These are phyloP conservation scores for Macrocentrus cingulum DNA, from an alignment of 1,140 invertebrate species.

Conservation along the genomic window DNA sequence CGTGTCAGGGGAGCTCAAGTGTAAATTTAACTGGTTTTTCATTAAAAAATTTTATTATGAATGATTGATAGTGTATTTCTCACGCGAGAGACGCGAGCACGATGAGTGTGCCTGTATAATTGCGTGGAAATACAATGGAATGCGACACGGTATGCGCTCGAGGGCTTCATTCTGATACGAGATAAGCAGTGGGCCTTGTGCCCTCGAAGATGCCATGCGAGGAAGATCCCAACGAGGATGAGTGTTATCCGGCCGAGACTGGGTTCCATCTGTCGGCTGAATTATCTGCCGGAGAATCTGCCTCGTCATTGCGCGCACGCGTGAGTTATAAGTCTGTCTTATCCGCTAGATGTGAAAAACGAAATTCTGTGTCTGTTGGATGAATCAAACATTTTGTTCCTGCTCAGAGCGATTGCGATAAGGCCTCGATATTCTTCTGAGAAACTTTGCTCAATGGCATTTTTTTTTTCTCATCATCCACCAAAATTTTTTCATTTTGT, in stretches of 20 bases:
- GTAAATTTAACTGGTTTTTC: no score
- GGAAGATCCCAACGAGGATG: conserved; percentile 37
- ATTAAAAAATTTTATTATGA: no score
- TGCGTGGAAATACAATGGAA: conserved; percentile 49
- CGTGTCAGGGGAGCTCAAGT: no score
- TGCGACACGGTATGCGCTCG: conserved; percentile 41
- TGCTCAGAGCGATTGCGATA: not conserved
- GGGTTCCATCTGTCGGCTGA: conserved; percentile 37
- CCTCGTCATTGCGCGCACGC: conserved; percentile 37
- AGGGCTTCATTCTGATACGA: conserved; percentile 29
- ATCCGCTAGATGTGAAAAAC: not conserved
- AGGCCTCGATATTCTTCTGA: no score
- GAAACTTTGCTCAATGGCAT: no score
- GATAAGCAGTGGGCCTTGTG: conserved; percentile 22
- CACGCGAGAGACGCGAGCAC: conserved; percentile 1
- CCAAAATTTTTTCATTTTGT: no score
- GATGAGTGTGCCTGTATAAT: conserved; percentile 37
- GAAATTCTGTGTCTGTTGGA: conserved; percentile 1
- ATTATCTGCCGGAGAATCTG: conserved; percentile 36
- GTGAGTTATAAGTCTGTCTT: conserved; percentile 24
- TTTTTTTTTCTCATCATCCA: no score
- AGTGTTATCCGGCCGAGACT: conserved; percentile 33
- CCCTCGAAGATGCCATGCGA: conserved; percentile 31
- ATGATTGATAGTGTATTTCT: not conserved
- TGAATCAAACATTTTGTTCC: not conserved